These are phyloP conservation scores for Eupithecia subfuscata DNA, from an alignment of 2,888 invertebrate species.

Conservation along the genomic window DNA sequence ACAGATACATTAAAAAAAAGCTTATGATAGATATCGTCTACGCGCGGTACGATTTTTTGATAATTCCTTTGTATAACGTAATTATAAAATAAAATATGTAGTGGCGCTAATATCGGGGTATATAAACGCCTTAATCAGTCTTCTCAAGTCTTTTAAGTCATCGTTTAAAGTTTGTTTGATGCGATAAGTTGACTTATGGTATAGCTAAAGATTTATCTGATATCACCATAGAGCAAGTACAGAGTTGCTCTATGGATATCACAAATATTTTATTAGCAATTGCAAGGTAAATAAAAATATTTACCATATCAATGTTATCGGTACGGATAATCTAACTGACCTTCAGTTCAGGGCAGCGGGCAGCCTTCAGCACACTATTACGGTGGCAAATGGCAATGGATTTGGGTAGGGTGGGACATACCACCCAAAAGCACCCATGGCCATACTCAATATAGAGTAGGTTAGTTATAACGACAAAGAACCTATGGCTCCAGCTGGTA, in stretches of 20 bases:
- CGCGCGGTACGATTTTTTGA: no score
- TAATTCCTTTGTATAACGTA: no score
- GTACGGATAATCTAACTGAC: constrained; percentile 19
- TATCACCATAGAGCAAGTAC: no score
- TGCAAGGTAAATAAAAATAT: constrained; percentile 13
- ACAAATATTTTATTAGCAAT: constrained; percentile 8
- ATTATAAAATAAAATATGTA: no score
- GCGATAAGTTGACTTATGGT: not conserved
- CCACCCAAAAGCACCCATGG: not conserved
- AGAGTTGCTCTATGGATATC: no score
- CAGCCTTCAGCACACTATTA: not conserved
- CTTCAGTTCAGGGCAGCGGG: constrained; percentile 18
- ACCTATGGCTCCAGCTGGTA: not conserved
- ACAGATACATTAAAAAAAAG: no score
- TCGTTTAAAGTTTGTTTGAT: not conserved
- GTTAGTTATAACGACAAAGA: not conserved
- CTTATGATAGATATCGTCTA: no score
- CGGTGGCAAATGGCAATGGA: not conserved
- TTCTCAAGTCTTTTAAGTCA: not conserved
- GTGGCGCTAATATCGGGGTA: no score
- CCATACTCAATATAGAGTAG: not conserved
- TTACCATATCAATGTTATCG: constrained; percentile 26
- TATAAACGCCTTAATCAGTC: no score
- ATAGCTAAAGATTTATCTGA: not conserved
- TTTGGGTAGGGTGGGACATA: not conserved